Conservation (phyloP, 2,888 invertebrate genomes). For the Lycaena phlaeas region DNA sequence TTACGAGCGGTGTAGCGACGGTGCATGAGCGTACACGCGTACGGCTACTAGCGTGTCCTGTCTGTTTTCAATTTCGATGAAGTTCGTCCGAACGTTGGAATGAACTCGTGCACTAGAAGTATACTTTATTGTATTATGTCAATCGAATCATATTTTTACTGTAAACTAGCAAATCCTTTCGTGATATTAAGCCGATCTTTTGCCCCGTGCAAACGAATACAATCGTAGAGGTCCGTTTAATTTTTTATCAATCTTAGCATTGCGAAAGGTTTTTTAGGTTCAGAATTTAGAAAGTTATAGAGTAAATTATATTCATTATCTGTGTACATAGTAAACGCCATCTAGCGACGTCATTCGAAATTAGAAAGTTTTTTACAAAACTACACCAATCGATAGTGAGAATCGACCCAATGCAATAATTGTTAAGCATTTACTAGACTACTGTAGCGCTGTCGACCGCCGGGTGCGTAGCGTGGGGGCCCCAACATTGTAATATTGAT, state of each 20-base stretch:
- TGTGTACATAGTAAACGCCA: constrained; percentile 8
- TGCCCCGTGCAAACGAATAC: background rate
- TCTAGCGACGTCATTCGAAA: constrained; percentile 3
- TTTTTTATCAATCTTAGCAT: background rate
- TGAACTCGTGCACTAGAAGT: background rate
- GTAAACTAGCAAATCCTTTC: constrained; percentile 1
- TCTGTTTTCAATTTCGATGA: background rate
- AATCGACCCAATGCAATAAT: constrained; percentile 6
- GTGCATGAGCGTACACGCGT: background rate
- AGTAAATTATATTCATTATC: background rate
- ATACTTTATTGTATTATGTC: background rate
- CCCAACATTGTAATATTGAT: background rate
- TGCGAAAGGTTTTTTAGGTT: constrained; percentile 7
- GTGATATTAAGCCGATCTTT: background rate
- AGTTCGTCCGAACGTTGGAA: background rate
- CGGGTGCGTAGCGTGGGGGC: background rate
- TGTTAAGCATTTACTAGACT: constrained; percentile 9
- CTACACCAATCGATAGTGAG: background rate
- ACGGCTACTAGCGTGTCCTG: background rate
- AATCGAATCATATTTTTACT: background rate
- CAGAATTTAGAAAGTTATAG: background rate
- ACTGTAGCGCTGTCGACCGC: constrained; percentile 3
- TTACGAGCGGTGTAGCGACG: background rate
- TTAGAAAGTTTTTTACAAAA: background rate
- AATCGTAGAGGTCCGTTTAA: background rate